phyloP scores from a whole-genome alignment of 2,888 invertebrate genomes.

The Hoplodrina blanda region DNA sequence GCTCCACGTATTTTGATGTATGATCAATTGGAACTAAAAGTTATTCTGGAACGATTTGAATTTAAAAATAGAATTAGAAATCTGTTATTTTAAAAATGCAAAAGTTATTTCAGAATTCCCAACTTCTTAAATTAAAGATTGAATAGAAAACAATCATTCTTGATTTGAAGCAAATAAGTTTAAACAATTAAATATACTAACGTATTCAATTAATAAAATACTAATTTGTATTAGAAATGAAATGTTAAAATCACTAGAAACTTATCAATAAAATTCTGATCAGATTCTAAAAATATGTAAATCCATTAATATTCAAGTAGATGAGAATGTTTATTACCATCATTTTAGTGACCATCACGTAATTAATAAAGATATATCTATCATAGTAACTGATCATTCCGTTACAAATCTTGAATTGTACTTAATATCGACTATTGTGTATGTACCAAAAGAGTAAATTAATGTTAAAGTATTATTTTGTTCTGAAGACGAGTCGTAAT shows the following conservation, averaged over 20 bases:
- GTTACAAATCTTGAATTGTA: slow-evolving; percentile 32
- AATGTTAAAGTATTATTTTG: slow-evolving; percentile 5
- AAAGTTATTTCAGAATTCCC: neutral
- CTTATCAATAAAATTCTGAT: neutral
- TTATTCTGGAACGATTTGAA: slow-evolving; percentile 26
- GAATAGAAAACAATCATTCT: neutral
- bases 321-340: neutral
- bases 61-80: slow-evolving; percentile 42
- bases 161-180: neutral
- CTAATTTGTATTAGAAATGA: neutral
- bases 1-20: slow-evolving; percentile 63
- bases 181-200: no score
- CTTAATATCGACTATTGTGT: slow-evolving; percentile 47
- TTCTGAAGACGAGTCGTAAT: neutral
- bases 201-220: slow-evolving; percentile 1
- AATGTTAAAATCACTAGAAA: neutral
- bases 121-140: neutral
- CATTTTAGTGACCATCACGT: neutral
- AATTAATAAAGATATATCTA: slow-evolving; percentile 5
- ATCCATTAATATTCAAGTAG: neutral
- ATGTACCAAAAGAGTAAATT: slow-evolving; percentile 50
- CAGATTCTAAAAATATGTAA: neutral
- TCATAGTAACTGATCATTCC: slow-evolving; percentile 4
- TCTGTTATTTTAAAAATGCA: slow-evolving; percentile 3
- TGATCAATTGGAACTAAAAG: slow-evolving; percentile 48